Conservation (phyloP, 2,113 vertebrate genomes). For the Oriolus oriolus region DNA sequence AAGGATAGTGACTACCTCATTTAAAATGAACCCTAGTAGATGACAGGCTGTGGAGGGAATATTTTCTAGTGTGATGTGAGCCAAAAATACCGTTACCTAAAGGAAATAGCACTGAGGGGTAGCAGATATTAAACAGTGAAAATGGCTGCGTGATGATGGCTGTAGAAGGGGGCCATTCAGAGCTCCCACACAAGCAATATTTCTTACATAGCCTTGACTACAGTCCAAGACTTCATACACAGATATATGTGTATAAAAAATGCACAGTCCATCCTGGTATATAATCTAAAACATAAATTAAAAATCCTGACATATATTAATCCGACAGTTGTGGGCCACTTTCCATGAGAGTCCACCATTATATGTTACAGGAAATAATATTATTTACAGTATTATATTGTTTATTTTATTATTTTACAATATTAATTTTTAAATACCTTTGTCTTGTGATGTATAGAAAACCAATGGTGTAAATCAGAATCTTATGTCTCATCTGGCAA, state of each 20-base stretch:
- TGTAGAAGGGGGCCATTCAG: not conserved
- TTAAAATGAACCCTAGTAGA: constrained; percentile 2
- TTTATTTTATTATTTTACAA: not conserved
- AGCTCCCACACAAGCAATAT: not conserved
- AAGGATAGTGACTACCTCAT: not conserved
- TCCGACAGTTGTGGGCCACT: not conserved
- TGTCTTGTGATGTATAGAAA: not conserved
- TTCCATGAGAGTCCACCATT: not conserved
- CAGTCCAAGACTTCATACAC: not conserved
- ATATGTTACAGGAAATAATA: not conserved
- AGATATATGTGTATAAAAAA: not conserved
- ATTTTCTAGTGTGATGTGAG: not conserved
- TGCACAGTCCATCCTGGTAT: not conserved
- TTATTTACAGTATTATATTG: not conserved
- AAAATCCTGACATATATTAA: not conserved
- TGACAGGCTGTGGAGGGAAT: not conserved
- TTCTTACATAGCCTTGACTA: not conserved
- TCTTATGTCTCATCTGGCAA: not conserved
- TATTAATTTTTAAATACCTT: not conserved
- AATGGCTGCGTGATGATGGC: not conserved
- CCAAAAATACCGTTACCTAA: not conserved
- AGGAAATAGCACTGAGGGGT: not conserved
- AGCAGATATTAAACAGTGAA: not conserved
- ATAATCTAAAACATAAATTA: not conserved
- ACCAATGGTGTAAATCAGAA: not conserved